A percentile compares a stretch with the other conserved stretches of the same genome.
These are phyloP conservation scores for Drosophila ironensis DNA, from an alignment of 1,140 invertebrate genomes.

Conservation along the genomic window DNA sequence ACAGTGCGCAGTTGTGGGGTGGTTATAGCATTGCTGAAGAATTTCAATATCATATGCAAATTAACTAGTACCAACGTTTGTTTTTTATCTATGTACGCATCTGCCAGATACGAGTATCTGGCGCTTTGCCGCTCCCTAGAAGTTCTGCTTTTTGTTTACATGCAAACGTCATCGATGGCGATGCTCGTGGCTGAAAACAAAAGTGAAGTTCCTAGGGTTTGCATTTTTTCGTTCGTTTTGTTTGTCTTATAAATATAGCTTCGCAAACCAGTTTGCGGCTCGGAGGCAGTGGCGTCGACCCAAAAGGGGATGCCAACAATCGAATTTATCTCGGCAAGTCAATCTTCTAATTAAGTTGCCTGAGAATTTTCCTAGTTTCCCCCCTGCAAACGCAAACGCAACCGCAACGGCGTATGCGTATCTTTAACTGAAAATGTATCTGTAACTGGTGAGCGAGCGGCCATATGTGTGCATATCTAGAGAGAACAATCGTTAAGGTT, in stretches of 20 bases:
- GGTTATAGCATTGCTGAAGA: conserved; percentile 36
- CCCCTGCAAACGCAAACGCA: background rate
- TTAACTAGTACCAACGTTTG: conserved; percentile 28
- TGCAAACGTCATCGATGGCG: conserved; percentile 55
- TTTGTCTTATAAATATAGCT: conserved; percentile 29
- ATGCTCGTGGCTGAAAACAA: conserved; percentile 50
- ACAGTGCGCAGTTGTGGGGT: conserved; percentile 34
- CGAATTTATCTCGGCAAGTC: conserved; percentile 13
- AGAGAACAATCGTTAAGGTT: conserved; percentile 29
- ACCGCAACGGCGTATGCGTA: background rate
- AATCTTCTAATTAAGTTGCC: conserved; percentile 26
- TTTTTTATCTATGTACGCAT: conserved; percentile 37
- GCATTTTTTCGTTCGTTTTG: conserved; percentile 13
- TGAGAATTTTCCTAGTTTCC: background rate
- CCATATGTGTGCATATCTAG: conserved; percentile 27
- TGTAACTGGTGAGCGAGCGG: no score
- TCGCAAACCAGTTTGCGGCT: conserved; percentile 42
- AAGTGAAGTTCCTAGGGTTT: conserved; percentile 61
- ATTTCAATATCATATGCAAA: conserved; percentile 64
- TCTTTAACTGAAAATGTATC: background rate
- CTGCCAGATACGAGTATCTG: conserved; percentile 26
- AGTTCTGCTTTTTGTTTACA: conserved; percentile 46
- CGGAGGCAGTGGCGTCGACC: conserved; percentile 2
- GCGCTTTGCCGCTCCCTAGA: background rate
- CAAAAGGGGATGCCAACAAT: background rate